These are phyloP conservation scores for Acrocera orbiculus DNA, from an alignment of 2,888 invertebrate species.

Conservation along the genomic window DNA sequence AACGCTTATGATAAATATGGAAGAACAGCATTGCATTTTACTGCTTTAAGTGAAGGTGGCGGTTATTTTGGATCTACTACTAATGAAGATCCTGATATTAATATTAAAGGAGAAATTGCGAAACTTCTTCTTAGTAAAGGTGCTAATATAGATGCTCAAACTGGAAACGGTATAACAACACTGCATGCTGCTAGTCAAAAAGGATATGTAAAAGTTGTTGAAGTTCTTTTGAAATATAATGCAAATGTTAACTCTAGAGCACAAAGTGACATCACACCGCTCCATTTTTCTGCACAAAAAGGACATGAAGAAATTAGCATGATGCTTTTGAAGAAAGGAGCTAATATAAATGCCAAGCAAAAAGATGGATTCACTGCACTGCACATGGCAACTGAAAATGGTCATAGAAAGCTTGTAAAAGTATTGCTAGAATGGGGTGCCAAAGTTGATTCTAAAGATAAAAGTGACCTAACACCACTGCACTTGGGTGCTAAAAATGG, in stretches of 20 bases:
- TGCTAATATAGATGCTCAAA: neutral
- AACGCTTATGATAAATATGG: neutral
- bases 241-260: neutral
- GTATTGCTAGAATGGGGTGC: too few relatives aligned
- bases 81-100: neutral
- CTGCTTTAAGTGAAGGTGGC: neutral
- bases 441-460: too few relatives aligned
- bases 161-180: neutral
- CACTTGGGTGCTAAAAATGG: too few relatives aligned
- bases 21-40: slow-evolving; percentile 1
- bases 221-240: slow-evolving; percentile 1
- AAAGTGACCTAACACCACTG: too few relatives aligned
- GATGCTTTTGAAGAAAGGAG: too few relatives aligned
- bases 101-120: neutral
- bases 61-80: neutral
- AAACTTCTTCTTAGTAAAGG: slow-evolving; percentile 2
- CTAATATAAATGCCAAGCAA: too few relatives aligned
- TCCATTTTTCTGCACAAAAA: neutral
- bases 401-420: too few relatives aligned
- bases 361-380: too few relatives aligned
- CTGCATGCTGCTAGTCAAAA: neutral
- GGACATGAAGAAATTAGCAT: too few relatives aligned
- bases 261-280: slow-evolving; percentile 1
- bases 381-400: too few relatives aligned
- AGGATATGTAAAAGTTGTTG: neutral